Evolutionary conservation across 2,888 invertebrate genomes (phyloP), one percentile per base, ranked within the genome.

Genomic region (Latheticus oryzae): DNA sequence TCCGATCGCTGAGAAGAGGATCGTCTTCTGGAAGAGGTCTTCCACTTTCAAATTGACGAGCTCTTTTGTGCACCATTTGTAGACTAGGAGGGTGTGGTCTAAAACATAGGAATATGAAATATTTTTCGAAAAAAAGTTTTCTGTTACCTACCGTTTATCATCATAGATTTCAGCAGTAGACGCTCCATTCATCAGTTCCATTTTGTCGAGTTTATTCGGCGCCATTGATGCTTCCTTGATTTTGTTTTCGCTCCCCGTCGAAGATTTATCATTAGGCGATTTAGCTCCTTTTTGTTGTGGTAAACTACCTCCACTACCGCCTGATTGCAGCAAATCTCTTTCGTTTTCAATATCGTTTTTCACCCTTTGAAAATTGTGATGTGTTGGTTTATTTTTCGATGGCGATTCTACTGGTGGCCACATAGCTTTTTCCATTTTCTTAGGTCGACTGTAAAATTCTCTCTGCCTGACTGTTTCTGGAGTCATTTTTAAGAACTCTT

Each of bases 401-500:
- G 79, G 82, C 73, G 79, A 81, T 60, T 69, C 63, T 43, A 47
- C 83, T 68, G 89, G 89, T 1, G 89, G 89, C 88, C 89, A 89
- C 26, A 87, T 83, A 58, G 65, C 86, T 65, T 86, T 86, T 66
- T 87, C 87, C 60, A 91, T 78, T 72, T 88, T 90, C 73, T 89
- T 89, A 12, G 91, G 90, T 70, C 89, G 83, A n/a, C 89, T 87
- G 70, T 91, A 91, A 74, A 90, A 90, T 75, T 90, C 90, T 42
- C 86, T 83, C 58, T 85, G 85, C 26, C 86, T 84, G 32, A 63
- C 23, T 9, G 71, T 26, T 32, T 61, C 60, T 7, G 61, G 48
- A 2, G 90, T 89, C 65, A 90, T 83, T 74, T 88, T 85, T 56
- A 95, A 82, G 78, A 95, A 95, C 70, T 93, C 93, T 76, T 94